A percentile compares a stretch with the other conserved stretches of the same genome.
Conservation (phyloP, 1,140 invertebrate genomes). For the Macrocentrus cingulum region DNA sequence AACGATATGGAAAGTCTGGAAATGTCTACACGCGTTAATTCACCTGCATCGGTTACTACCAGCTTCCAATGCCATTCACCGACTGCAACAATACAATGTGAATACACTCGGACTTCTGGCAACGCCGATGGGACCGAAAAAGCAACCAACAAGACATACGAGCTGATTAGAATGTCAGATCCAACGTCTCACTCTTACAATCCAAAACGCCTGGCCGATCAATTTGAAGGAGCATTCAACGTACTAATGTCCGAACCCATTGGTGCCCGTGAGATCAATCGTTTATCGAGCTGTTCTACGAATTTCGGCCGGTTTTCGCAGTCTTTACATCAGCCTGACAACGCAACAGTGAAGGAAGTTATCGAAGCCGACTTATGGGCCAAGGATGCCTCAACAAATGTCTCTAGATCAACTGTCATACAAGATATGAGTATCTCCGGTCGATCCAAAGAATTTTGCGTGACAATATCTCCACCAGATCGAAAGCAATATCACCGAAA, state of each 20-base stretch:
- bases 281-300: too few species aligned
- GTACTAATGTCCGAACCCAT: slow-evolving; percentile 6
- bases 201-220: slow-evolving; percentile 30
- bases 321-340: not conserved
- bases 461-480: slow-evolving; percentile 45
- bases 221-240: slow-evolving; percentile 27
- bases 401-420: slow-evolving; percentile 2
- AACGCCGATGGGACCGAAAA: slow-evolving; percentile 12
- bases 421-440: too few species aligned
- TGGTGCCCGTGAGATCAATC: not conserved
- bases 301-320: not conserved
- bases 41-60: slow-evolving; percentile 30
- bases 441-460: slow-evolving; percentile 27
- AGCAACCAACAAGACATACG: slow-evolving; percentile 36
- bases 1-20: slow-evolving; percentile 42
- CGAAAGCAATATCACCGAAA: not conserved
- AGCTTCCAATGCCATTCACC: slow-evolving; percentile 19
- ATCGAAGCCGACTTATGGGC: slow-evolving; percentile 46
- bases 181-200: not conserved
- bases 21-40: slow-evolving; percentile 24
- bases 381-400: slow-evolving; percentile 22
- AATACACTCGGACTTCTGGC: slow-evolving; percentile 25
- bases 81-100: slow-evolving; percentile 9
- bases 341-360: slow-evolving; percentile 36
- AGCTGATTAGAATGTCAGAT: slow-evolving; percentile 32